Percentiles rank a stretch among this genome's conserved stretches.
Evolutionary conservation across 2,113 vertebrate genomes (phyloP).

Genomic region (Dicaeum eximium): DNA sequence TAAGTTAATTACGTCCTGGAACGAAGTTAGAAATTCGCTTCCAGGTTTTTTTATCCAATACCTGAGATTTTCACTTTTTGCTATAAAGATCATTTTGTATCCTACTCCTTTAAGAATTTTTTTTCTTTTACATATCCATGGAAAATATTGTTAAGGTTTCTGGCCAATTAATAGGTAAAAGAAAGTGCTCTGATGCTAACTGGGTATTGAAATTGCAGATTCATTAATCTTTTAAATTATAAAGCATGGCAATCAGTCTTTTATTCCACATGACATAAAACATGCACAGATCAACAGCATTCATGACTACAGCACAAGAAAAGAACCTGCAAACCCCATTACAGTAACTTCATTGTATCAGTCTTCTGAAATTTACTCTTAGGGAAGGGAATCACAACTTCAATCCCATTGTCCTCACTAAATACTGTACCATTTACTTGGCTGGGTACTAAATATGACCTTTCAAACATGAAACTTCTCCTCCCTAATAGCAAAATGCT

Average conservation of each 20-base stretch:
- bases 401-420: not conserved
- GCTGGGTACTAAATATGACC: not conserved
- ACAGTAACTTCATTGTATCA: not conserved
- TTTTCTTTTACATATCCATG: not conserved
- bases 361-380: not conserved
- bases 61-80: not conserved
- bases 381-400: not conserved
- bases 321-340: not conserved
- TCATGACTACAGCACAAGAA: not conserved
- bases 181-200: not conserved
- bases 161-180: not conserved
- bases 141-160: not conserved
- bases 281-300: not conserved
- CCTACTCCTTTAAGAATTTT: not conserved
- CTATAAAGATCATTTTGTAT: accelerated
- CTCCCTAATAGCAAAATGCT: not conserved
- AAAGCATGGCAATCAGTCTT: not conserved
- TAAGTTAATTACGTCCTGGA: not conserved
- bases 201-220: not conserved
- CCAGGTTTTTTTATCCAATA: not conserved
- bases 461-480: not conserved
- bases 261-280: not conserved
- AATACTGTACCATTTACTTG: not conserved
- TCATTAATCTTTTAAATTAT: not conserved
- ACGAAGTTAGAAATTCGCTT: not conserved